phyloP scores from a whole-genome alignment of 23 tunicate species.

The Trididemnum miniatum region DNA sequence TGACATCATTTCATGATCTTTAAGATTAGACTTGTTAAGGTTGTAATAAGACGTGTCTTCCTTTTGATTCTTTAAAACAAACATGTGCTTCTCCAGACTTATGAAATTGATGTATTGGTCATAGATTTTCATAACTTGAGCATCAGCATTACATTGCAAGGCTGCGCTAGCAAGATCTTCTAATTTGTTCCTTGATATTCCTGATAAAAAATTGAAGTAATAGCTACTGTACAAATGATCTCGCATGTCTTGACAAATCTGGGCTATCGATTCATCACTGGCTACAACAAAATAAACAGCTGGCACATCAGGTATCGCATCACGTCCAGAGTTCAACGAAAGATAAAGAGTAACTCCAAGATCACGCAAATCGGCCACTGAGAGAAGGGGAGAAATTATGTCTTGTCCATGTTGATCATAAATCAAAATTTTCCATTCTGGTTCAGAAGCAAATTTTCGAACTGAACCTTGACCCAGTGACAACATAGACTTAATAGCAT shows the following conservation, averaged over 20 bases:
- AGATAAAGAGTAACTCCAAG: slow-evolving; percentile 88
- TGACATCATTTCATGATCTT: slow-evolving; percentile 83
- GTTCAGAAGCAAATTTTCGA: slow-evolving; percentile 58
- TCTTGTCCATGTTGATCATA: slow-evolving; percentile 97
- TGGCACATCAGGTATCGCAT: slow-evolving; percentile 84
- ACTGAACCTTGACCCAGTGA: slow-evolving; percentile 67
- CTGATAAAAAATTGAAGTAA: slow-evolving; percentile 95
- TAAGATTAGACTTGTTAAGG: slow-evolving; percentile 74
- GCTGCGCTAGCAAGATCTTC: slow-evolving; percentile 98
- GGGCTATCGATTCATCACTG: slow-evolving; percentile 77
- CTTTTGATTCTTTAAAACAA: slow-evolving; percentile 53
- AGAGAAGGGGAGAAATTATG: slow-evolving; percentile 88
- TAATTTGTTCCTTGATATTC: slow-evolving; percentile 83
- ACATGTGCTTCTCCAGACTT: slow-evolving; percentile 88
- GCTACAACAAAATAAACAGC: slow-evolving; percentile 95
- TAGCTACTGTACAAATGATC: slow-evolving; percentile 83
- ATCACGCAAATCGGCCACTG: slow-evolving; percentile 88
- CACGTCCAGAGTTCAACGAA: slow-evolving; percentile 67
- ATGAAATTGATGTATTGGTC: slow-evolving; percentile 94
- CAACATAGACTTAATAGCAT: slow-evolving; percentile 77
- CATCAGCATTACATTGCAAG: slow-evolving; percentile 61
- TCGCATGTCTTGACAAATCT: slow-evolving; percentile 86
- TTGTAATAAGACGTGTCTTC: slow-evolving; percentile 72
- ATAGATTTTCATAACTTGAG: slow-evolving; percentile 68
- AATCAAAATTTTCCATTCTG: slow-evolving; percentile 95